Evolutionary conservation across 2,888 invertebrate species (phyloP), one percentile per base, ranked within the genome.

Genomic region (Coelopa pilipes): DNA sequence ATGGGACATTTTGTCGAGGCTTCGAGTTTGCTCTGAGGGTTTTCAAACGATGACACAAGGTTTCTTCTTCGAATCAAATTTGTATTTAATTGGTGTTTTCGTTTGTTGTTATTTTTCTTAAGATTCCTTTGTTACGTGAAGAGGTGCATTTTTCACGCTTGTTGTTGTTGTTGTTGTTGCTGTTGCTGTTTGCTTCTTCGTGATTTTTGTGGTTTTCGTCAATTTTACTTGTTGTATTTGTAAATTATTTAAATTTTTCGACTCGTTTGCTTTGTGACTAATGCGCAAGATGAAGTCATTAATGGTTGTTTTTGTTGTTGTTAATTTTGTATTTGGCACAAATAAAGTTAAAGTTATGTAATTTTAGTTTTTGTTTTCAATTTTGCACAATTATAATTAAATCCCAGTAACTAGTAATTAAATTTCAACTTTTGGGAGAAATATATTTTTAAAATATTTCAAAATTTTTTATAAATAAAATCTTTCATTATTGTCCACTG

Each of bases 251-350:
- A 21, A 10, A 15, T 66, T 21, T 19, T 60, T 34, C 34, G 7
- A 34, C 63, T 49, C 15, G 24, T 50, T n/a, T 7, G 45, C n/a
- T 50, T 66, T 66, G n/a, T 50, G 66, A 66, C 66, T 66, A 66
- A 66, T 66, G 49, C 50, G 66, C 50, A 49, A 34, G 34, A 34
- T 66, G 21, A 50, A 50, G 50, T 66, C 66, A 66, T 50, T 49
- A 66, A 50, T 3, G 34, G n/a, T n/a, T n/a, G n/a, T n/a, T n/a
- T n/a, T 46, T 45, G n/a, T 12, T 1, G 63, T 46, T 65, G 45
- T 65, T 65, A 4, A 47, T 9, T 34, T 34, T 34, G 34, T 7
- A 34, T 34, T 34, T 34, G 34, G n/a, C 17, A 65, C 17, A 62
- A 65, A 63, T 63, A 2, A 34, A 34, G 7, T 34, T 34, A 34